Evolutionary conservation across 2,888 invertebrate genomes (phyloP), one percentile per base, ranked within the genome.

Genomic region (Lagria hirta): DNA sequence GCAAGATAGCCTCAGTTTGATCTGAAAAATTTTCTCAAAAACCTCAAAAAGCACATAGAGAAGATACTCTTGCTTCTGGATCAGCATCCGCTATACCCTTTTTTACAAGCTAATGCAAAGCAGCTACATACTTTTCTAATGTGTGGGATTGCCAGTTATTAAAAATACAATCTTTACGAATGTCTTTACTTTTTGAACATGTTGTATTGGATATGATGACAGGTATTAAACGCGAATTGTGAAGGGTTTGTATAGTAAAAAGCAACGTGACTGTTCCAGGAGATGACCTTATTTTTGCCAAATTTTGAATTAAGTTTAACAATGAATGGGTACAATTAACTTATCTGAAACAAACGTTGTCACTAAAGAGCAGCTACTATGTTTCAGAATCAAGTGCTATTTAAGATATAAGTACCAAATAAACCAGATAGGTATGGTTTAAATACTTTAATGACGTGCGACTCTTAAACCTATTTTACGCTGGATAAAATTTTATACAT

Each of bases 61-160:
- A 86, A 60, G 80, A 80, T 5, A 83, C 83, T 55, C 98, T 74
- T 0, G 96, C 94, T 34, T 88, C 88, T 15, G 87, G 82, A 72
- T 99, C 98, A 0, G 98, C 96, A 76, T 99, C 98, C 1, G 84
- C 81, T 48, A 97, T 86, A 0, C 95, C 95, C 52, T 84, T 83
- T 48, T 85, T 81, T 10, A 98, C 82, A 1, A 89, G 84, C 54
- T 96, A 96, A 50, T 88, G 82, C 2, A 99, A 70, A 1, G 80
- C 73, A 0, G 78, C 72, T 26, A 88, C 81, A 66, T 94, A 89
- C 62, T 83, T 84, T 68, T 96, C 96, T 38, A 98, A 72, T 0
- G 83, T 76, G 55, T 82, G 79, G 0, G 86, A 79, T n/a, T 88
- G 82, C 98, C 98, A 99, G 21, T 83, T 82, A 58, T 88, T 86